A percentile compares a stretch with the other conserved stretches of the same genome.
These are phyloP conservation scores for Pemphigus obesinymphae DNA, from an alignment of 1,140 invertebrate genomes.

Conservation along the genomic window DNA sequence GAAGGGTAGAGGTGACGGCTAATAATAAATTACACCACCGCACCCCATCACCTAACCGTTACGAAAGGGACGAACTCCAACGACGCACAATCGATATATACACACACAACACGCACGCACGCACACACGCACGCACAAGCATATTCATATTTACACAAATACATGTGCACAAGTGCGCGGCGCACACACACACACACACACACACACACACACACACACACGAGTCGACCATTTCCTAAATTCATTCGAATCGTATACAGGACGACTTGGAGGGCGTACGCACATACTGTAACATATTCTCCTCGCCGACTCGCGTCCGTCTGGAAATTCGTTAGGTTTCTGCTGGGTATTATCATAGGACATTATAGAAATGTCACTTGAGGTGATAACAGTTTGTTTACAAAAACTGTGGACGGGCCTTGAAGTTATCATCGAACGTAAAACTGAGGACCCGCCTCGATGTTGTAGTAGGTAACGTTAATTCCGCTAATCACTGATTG, in stretches of 20 bases:
- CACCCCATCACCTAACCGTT: background rate
- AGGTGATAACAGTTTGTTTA: too few species aligned
- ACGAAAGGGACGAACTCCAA: constrained; percentile 21
- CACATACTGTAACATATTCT: too few species aligned
- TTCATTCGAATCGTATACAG: background rate
- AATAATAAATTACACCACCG: constrained; percentile 35
- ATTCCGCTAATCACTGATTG: too few species aligned
- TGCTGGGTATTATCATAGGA: too few species aligned
- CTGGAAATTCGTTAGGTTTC: too few species aligned
- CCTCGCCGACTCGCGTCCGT: too few species aligned
- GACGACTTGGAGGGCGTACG: background rate
- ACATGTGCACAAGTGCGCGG: background rate
- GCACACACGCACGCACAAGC: background rate
- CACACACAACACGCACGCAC: background rate
- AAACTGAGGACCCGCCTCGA: too few species aligned
- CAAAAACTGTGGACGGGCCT: too few species aligned
- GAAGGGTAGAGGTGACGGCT: constrained; percentile 30
- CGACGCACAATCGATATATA: constrained; percentile 29
- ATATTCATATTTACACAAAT: too few species aligned
- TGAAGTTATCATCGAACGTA: too few species aligned
- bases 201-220: background rate
- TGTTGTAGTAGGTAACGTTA: too few species aligned
- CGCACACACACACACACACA: background rate
- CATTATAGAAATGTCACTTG: too few species aligned
- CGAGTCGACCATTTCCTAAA: background rate